Percentiles rank a stretch among this genome's conserved stretches.
These are phyloP conservation scores for Therioaphis trifolii DNA, from an alignment of 2,888 invertebrate species.

Conservation along the genomic window DNA sequence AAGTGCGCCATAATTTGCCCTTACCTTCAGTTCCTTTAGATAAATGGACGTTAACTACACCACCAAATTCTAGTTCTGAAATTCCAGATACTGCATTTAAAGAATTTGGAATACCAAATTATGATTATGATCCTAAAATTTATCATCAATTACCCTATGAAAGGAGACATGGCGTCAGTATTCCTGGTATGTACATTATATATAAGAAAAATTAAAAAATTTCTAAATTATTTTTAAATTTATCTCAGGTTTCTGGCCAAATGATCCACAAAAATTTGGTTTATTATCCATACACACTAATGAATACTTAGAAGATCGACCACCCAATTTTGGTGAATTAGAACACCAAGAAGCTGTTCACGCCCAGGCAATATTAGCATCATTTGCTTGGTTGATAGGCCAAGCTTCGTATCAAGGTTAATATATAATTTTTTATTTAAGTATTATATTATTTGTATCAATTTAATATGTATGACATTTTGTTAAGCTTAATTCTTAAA, in stretches of 20 bases:
- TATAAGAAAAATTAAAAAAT: not conserved
- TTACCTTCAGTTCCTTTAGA: conserved; percentile 71
- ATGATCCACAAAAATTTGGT: conserved; percentile 82
- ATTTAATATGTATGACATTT: not conserved
- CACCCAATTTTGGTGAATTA: conserved; percentile 71
- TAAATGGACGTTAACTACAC: conserved; percentile 19
- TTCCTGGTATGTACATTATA: conserved; percentile 75
- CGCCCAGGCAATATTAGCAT: conserved; percentile 80
- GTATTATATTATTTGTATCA: no score
- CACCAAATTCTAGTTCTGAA: conserved; percentile 7
- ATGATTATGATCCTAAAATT: conserved; percentile 71
- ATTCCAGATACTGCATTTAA: conserved; percentile 16
- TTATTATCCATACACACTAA: conserved; percentile 79
- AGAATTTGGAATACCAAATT: conserved; percentile 49
- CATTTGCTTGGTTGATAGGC: conserved; percentile 82
- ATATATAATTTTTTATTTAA: no score
- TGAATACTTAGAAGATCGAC: conserved; percentile 73
- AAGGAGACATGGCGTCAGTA: conserved; percentile 75
- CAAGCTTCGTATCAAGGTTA: conserved; percentile 82
- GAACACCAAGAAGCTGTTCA: conserved; percentile 77
- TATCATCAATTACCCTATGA: conserved; percentile 61
- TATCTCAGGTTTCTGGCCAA: conserved; percentile 84
- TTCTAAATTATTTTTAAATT: conserved; percentile 2
- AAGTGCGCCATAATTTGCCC: conserved; percentile 78
- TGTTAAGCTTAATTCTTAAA: not conserved